Evolutionary conservation across 2,888 invertebrate species (phyloP), one percentile per base, ranked within the genome.

Genomic region (Scaptomyza tumidula): DNA sequence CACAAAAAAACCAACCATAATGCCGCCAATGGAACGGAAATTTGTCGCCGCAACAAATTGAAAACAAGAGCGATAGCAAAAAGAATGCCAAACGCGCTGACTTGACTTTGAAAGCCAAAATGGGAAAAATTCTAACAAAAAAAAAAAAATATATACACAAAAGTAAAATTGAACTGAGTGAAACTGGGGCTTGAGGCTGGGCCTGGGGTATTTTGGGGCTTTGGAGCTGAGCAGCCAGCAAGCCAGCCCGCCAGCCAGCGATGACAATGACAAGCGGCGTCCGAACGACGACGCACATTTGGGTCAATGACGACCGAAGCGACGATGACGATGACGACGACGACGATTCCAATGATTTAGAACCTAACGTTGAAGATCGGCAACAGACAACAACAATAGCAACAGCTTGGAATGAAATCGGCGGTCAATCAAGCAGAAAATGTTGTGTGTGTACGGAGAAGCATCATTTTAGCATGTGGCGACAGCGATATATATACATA

Each of bases 41-140:
- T 86, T 88, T 86, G 86, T 89, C 86, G 88, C 88, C 73, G 71
- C 59, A 70, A 71, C 89, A 86, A 88, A 86, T 88, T 86, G 88
- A 75, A 78, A 71, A 66, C 80, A 66, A 65, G 58, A 27, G 35
- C 68, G 16, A 31, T 3, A 59, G 19, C 72, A 48, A 33, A 24
- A 75, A 63, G 35, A 62, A 63, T 53, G 49, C 59, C 58, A 59
- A 67, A 49, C 14, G 16, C 35, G 64, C 48, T 66, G 71, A 72
- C 64, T 78, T 80, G 81, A 81, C 80, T 80, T 78, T 80, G 75
- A 74, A 57, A 68, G 78, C 69, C 58, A 62, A 78, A 77, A 71
- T 54, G 59, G 67, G 68, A 64, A 75, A 75, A 70, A 71, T 49
- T 67, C 71, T 72, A 70, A 53, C 64, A 61, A 50, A 48, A 37